These are phyloP conservation scores for Salminus brasiliensis DNA, from an alignment of 2,113 vertebrate genomes.

Conservation along the genomic window DNA sequence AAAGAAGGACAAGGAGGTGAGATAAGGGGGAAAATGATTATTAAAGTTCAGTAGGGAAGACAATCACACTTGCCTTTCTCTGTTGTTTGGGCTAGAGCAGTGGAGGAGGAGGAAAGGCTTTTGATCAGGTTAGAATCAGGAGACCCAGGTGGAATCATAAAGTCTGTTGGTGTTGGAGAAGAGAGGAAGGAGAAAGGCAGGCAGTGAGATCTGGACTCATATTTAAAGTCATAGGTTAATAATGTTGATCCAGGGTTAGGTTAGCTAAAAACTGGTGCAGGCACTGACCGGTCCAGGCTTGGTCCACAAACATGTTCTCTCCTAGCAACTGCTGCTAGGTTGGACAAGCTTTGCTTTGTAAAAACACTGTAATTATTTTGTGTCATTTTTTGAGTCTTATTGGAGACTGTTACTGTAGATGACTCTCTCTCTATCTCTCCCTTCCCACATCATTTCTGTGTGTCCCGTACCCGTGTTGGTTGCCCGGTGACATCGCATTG, in stretches of 20 bases:
- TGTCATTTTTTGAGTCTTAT: too few species aligned
- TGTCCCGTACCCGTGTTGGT: too few species aligned
- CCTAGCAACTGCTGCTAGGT: too few species aligned
- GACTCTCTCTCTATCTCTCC: too few species aligned
- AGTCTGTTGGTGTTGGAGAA: conserved; percentile 36
- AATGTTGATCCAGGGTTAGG: background rate
- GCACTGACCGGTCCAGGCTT: too few species aligned
- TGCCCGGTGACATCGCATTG: too few species aligned
- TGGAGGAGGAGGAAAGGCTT: conserved; percentile 44
- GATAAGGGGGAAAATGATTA: background rate
- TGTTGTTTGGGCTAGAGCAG: conserved; percentile 28
- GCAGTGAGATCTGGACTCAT: background rate
- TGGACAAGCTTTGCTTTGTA: too few species aligned
- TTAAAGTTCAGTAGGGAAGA: background rate
- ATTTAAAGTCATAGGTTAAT: background rate
- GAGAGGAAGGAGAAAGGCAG: background rate
- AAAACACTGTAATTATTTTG: too few species aligned
- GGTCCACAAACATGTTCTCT: too few species aligned
- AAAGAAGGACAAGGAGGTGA: conserved; percentile 25
- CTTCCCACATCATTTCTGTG: too few species aligned
- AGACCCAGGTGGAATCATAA: conserved; percentile 45
- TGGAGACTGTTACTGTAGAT: too few species aligned
- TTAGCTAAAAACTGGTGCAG: too few species aligned
- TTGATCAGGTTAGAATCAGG: conserved; percentile 40
- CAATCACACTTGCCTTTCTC: conserved; percentile 47